phyloP scores from a whole-genome alignment of 2,888 invertebrate genomes.

The Coenonympha glycerion region DNA sequence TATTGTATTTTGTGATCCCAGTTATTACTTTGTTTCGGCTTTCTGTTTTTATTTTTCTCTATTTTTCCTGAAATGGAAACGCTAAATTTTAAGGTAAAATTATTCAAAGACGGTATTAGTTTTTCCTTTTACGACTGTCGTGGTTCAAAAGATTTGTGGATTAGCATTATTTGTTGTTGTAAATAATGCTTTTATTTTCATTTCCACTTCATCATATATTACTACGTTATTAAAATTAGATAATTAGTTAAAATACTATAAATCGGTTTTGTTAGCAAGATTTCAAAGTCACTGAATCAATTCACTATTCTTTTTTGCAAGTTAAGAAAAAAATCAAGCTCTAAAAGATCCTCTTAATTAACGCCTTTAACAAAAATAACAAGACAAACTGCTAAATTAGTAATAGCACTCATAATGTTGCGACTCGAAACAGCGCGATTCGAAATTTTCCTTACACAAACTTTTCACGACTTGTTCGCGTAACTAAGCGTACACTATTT shows the following conservation, averaged over 20 bases:
- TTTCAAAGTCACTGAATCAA: background rate
- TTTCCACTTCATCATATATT: too few relatives aligned
- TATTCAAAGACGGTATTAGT: background rate
- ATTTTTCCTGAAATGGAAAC: slow-evolving; percentile 1
- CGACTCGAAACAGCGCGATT: slow-evolving; percentile 32
- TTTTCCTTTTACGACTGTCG: background rate
- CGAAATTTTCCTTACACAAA: slow-evolving; percentile 44
- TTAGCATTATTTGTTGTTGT: too few relatives aligned
- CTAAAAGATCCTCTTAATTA: slow-evolving; percentile 32
- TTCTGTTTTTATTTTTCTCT: slow-evolving; percentile 1
- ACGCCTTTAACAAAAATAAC: slow-evolving; percentile 34
- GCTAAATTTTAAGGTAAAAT: background rate
- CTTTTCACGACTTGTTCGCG: slow-evolving; percentile 41
- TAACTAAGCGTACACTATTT: slow-evolving; percentile 65
- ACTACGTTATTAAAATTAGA: too few relatives aligned
- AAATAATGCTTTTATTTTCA: too few relatives aligned
- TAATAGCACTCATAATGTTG: slow-evolving; percentile 39
- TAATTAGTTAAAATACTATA: too few relatives aligned
- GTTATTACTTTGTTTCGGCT: slow-evolving; percentile 17
- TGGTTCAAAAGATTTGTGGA: background rate
- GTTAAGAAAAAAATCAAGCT: slow-evolving; percentile 5
- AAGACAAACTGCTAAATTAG: slow-evolving; percentile 40
- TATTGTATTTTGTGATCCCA: slow-evolving; percentile 27
- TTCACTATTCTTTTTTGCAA: slow-evolving; percentile 4
- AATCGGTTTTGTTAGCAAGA: too few relatives aligned